Base-by-base conservation (phyloP, 2,113 vertebrate species). In the Phyllostomus discolor region DNA sequence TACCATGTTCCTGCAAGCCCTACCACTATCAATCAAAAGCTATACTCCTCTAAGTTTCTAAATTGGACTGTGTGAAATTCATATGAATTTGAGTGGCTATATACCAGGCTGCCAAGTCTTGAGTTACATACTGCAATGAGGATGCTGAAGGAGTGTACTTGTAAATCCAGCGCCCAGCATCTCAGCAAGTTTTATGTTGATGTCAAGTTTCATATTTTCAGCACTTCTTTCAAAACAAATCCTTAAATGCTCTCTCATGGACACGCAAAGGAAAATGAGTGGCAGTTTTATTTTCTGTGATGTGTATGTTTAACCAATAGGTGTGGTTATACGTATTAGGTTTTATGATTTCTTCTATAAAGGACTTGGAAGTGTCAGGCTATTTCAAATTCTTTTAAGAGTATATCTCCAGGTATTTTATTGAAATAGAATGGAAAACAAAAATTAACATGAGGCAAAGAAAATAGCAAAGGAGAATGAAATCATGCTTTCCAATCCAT, bases 121-220 rank as follows among this genome's bases (percentile, higher is more conserved):
- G 89, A 90, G 95, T 70, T 33, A 9, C 26, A 52, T 10, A 48
- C 72, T 5, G 38, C 7, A 1, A 9, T 1, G 0, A 89, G 69
- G 48, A 69, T 92, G 94, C 72, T 79, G 76, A 97, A 46, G 64
- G 93, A 93, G 91, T 84, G 62, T 57, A 67, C 73, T 91, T 92
- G 88, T 62, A 92, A 97, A 95, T 46, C 33, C 41, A 86, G 72
- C 43, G 91, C 59, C 78, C 43, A 67, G 12, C 62, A 76, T 76
- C 94, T 97, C 94, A 97, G 96, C 96, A 96, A 93, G 41, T 95
- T 96, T 97, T 83, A 38, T 46, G 93, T 88, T 84, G 96, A 98
- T 90, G 95, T 95, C 86, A 91, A 67, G 91, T 96, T 97, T 96
- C 97, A 10, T 67, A 87, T 94, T 97, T 96, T 94, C 95, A 97